phyloP scores from a whole-genome alignment of 2,113 vertebrate genomes.

The Cervus canadensis region DNA sequence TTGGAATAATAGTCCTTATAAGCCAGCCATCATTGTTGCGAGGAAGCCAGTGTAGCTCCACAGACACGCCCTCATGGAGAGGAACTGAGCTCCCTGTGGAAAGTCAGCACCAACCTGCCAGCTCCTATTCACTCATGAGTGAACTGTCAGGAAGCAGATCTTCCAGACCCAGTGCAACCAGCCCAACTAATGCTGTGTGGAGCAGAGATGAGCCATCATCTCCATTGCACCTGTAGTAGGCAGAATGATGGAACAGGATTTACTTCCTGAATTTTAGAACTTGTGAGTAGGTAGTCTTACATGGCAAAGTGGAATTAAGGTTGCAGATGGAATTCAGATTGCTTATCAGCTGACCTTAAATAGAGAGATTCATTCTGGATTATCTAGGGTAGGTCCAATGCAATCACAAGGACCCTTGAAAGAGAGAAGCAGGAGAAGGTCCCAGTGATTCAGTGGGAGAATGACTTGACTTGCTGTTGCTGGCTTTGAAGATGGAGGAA shows the following conservation, averaged over 20 bases:
- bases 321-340: background rate
- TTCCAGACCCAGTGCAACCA: background rate
- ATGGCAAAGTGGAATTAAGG: background rate
- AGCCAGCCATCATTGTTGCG: background rate
- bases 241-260: background rate
- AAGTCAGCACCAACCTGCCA: background rate
- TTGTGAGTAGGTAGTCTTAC: background rate
- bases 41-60: background rate
- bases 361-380: background rate
- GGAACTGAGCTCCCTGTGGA: background rate
- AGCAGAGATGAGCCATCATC: background rate
- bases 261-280: background rate
- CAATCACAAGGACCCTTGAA: background rate
- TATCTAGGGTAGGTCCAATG: background rate
- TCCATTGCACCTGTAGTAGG: background rate
- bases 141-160: background rate
- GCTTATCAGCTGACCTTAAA: background rate
- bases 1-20: background rate
- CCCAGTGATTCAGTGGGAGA: background rate
- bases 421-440: background rate
- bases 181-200: background rate
- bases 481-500: background rate
- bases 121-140: background rate
- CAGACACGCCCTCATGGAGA: background rate
- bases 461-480: background rate